Evolutionary conservation across 1,140 invertebrate genomes (phyloP), one percentile per base, ranked within the genome.

Genomic region (Saccostrea echinata): DNA sequence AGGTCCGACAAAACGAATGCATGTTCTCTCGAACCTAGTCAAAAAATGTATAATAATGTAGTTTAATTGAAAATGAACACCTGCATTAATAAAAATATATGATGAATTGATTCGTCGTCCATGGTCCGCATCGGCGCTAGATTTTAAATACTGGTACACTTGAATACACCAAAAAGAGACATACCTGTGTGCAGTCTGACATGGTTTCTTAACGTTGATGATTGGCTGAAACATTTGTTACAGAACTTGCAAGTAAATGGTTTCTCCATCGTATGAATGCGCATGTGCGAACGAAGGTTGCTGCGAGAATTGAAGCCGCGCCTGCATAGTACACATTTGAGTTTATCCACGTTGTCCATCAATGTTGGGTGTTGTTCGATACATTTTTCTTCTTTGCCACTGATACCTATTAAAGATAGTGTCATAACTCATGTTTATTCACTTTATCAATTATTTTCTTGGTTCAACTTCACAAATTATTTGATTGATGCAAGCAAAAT

Each of bases 261-360:
- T 94, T 99, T 99, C 95, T 99, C 98, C 9, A 98, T 98, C 12
- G 98, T 98, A 94, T 99, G 98, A 90, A 99, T 95, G 89, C 98
- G 96, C 91, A 99, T 95, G 95, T 99, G 99, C 0, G 88, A 89
- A 16, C 90, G 88, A 0, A 90, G 86, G 18, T 90, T 90, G 64
- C 90, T 90, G n/a, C 86, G 76, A 18, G 88, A 89, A 51, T 90
- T 90, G 68, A 90, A 90, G 4, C 86, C 88, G 51, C 88, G 52
- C 51, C 86, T 84, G 61, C 90, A 90, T 6, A 90, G 35, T 16
- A 89, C 88, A 88, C 90, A 90, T 0, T 30, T 43, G n/a, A 83
- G 68, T 76, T 76, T 76, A 33, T 76, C 27, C 27, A 30, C 27
- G 30, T 30, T 4, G 13, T 76, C 68, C 24, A 33, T 4, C 11